Base-by-base conservation (phyloP, 2,113 vertebrate genomes). In the Silurus meridionalis region DNA sequence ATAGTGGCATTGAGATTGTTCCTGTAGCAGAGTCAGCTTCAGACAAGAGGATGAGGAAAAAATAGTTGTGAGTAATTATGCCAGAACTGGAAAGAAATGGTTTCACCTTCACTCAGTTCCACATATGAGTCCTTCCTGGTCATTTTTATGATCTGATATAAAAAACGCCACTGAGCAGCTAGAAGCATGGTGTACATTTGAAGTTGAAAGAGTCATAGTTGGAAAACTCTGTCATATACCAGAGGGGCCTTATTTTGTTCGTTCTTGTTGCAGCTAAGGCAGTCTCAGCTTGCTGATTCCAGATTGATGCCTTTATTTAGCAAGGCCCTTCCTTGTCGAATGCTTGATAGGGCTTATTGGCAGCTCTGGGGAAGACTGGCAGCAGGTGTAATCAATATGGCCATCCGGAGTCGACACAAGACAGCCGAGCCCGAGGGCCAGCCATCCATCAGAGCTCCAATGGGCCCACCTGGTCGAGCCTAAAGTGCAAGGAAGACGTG, bases 371-470 rank as follows among this genome's bases (percentile, higher is more conserved):
- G 86, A 88, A 93, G 92, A 93, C 88, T 92, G 94, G 91, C 93
- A 92, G 92, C 64, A 83, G 87, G 80, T 72, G 90, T 92, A 92
- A 94, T 95, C 93, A 90, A 92, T 94, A 90, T 83, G 90, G 91
- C 92, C 92, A 88, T 92, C 90, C 63, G 57, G 83, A 92, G 92
- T 91, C 91, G 91, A 87, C 83, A 81, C 63, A 86, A 92, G 91
- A 93, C 91, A 92, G 92, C 85, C 37, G 84, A 90, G 88, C 90
- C 90, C 78, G 61, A 89, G 87, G 90, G 89, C 89, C 11, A 85
- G 64, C 82, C 84, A 91, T 94, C 92, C 90, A 90, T 93, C 91
- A 93, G 87, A 75, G 88, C 82, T 61, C 53, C 88, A 89, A 86
- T 86, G n/a, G 90, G 82, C 80, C 87, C 17, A 90, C 90, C 91